Base-by-base conservation (phyloP, 2,797 vertebrate species). In the Cuniculus paca region DNA sequence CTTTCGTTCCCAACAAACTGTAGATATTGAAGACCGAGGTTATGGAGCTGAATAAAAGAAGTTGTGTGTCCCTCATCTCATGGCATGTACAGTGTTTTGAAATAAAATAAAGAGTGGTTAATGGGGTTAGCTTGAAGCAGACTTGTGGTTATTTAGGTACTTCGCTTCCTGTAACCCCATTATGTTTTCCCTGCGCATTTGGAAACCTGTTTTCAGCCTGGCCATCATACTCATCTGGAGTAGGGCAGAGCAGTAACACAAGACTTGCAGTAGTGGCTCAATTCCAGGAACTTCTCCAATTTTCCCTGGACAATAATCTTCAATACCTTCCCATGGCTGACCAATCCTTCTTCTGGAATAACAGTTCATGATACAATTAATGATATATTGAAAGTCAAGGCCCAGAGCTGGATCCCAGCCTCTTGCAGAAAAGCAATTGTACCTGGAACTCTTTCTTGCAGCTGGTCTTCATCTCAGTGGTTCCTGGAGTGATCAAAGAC, bases 391-490 rank as follows among this genome's bases (percentile, higher is more conserved):
- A 58, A 56, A 19, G 99, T 99, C 98, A 99, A 97, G 97, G 99
- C 99, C 99, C 99, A 99, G 96, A 99, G 98, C 96, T 99, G 98
- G 94, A 99, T 99, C 50, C 99, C 99, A 72, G 99, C 99, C 93
- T 99, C 99, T 96, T 98, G 98, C 95, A 99, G 99, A 4, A 99
- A 98, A 34, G 98, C 56, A 0, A 99, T 98, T 58, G 99, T 99
- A 97, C 99, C 99, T 82, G 99, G 99, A 88, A 99, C 99, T 1
- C 98, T 99, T 7, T 99, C 99, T 92, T 99, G 99, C 80, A 99
- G 99, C 81, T 99, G 99, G 97, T 99, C 99, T 98, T 99, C 99
- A 99, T 99, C 70, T 99, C 99, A 5, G 99, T 99, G 80, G 99
- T 99, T 95, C 99, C 99, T 99, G 3, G 95, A 65, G 20, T 90